phyloP scores from a whole-genome alignment of 2,888 invertebrate species.

The Pristionchus fissidentatus region DNA sequence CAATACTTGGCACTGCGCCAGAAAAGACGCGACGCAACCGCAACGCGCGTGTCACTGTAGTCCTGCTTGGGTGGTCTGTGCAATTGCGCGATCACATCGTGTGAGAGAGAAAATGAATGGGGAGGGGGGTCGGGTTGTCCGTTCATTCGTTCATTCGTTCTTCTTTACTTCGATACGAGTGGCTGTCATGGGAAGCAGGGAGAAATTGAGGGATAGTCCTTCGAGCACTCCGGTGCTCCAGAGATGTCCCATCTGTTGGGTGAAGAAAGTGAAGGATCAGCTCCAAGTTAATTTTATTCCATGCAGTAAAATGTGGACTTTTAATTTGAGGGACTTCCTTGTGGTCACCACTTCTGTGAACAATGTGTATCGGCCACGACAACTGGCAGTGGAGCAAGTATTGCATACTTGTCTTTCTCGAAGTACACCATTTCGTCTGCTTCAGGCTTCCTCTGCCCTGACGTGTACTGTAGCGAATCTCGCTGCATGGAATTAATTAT shows the following conservation, averaged over 20 bases:
- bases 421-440: background rate
- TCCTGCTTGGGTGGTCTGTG: background rate
- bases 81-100: background rate
- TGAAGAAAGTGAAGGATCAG: slow-evolving; percentile 46
- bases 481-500: slow-evolving; percentile 47
- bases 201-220: background rate
- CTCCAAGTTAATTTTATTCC: slow-evolving; percentile 8
- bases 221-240: background rate
- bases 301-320: background rate
- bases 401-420: background rate
- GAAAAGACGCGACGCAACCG: background rate
- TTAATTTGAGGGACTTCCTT: slow-evolving; percentile 10
- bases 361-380: slow-evolving; percentile 38
- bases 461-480: slow-evolving; percentile 26
- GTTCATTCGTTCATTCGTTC: background rate
- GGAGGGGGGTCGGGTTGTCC: too few relatives aligned
- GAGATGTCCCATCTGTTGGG: slow-evolving; percentile 45
- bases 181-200: slow-evolving; percentile 9
- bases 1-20: background rate
- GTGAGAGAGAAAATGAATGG: too few relatives aligned
- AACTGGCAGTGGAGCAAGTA: slow-evolving; percentile 42
- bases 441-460: slow-evolving; percentile 36
- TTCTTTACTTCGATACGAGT: background rate
- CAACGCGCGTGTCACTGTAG: background rate
- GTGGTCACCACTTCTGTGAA: slow-evolving; percentile 46